phyloP scores from a whole-genome alignment of 1,140 invertebrate species.

The Kradibia gibbosae region DNA sequence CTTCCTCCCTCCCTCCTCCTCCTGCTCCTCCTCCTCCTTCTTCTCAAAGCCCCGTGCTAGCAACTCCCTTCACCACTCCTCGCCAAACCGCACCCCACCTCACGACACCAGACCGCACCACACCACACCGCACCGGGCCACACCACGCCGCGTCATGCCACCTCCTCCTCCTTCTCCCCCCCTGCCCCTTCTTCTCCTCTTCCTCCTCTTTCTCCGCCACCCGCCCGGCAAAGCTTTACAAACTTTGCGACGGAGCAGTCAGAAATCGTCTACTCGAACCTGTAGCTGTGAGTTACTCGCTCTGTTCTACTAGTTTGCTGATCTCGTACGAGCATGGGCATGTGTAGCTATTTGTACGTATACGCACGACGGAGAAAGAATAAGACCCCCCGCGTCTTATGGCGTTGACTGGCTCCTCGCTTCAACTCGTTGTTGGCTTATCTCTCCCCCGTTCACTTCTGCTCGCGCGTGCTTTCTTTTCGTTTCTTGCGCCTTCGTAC shows the following conservation, averaged over 20 bases:
- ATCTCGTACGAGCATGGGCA: not conserved
- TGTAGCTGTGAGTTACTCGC: not conserved
- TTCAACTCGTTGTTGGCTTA: not conserved
- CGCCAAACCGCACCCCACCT: no score
- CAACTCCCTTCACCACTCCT: no score
- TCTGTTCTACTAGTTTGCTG: conserved; percentile 26
- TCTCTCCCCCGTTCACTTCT: conserved; percentile 24
- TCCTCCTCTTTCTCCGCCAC: not conserved
- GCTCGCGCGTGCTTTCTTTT: no score
- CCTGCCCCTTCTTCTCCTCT: not conserved
- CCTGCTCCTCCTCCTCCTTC: not conserved
- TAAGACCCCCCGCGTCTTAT: conserved; percentile 61
- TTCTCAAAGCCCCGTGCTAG: no score
- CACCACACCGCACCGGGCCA: no score
- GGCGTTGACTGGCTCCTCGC: conserved; percentile 39
- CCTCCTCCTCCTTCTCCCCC: not conserved
- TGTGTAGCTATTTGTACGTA: not conserved
- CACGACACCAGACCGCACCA: no score
- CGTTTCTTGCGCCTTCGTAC: no score
- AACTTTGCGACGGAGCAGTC: not conserved
- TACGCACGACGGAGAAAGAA: not conserved
- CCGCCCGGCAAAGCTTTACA: not conserved
- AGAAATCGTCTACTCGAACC: not conserved
- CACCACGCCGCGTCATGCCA: no score
- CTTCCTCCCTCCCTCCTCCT: not conserved